A percentile compares a stretch with the other conserved stretches of the same genome.
phyloP scores from a whole-genome alignment of 2,113 vertebrate genomes.

The Anarhynchus alexandrinus region DNA sequence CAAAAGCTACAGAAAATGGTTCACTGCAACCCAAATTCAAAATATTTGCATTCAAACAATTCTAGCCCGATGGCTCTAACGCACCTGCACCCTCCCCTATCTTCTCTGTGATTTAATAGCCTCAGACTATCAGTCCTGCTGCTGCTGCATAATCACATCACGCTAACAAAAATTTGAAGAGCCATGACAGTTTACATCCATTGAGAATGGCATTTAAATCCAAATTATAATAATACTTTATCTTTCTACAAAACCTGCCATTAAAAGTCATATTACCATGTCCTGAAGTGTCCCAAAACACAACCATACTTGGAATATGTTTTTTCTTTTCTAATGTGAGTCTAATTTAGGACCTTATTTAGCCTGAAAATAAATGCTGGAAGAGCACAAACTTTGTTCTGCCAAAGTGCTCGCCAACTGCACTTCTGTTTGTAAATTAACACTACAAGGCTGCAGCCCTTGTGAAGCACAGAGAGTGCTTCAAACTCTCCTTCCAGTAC shows the following conservation, averaged over 20 bases:
- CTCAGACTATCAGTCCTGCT: neutral
- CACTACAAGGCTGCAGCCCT: neutral
- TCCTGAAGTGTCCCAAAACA: neutral
- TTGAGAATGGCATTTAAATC: neutral
- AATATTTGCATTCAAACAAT: neutral
- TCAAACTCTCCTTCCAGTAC: neutral
- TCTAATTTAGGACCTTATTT: neutral
- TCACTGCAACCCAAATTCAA: neutral
- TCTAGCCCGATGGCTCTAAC: neutral
- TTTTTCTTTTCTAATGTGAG: neutral
- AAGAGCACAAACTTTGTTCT: neutral
- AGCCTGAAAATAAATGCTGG: neutral
- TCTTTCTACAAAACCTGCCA: neutral
- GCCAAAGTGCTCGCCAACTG: neutral
- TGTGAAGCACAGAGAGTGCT: neutral
- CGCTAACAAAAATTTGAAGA: neutral
- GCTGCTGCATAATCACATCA: neutral
- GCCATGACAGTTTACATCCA: neutral
- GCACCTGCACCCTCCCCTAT: neutral
- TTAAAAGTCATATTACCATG: neutral
- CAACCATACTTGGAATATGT: neutral
- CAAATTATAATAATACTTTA: neutral
- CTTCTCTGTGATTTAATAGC: neutral
- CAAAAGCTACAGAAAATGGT: neutral
- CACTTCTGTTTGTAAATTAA: neutral